These are phyloP conservation scores for Semnopithecus entellus DNA, from an alignment of 2,113 vertebrate species.

Conservation along the genomic window DNA sequence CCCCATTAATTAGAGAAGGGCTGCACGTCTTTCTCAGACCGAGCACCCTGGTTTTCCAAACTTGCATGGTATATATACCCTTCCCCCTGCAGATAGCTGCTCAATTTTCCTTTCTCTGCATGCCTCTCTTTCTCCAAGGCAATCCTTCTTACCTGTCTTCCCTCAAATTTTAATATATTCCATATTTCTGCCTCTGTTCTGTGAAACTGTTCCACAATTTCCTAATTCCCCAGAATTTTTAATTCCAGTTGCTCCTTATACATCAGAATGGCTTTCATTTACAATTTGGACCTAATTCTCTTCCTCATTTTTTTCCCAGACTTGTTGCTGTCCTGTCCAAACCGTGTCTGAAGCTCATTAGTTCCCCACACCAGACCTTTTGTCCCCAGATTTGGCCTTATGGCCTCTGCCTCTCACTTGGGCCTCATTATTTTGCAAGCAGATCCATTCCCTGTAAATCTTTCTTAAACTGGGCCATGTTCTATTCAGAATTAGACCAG, in stretches of 20 bases:
- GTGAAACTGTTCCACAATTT: background rate
- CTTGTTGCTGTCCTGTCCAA: background rate
- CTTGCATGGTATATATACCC: background rate
- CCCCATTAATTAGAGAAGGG: background rate
- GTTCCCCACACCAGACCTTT: background rate
- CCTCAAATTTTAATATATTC: background rate
- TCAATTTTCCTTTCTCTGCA: background rate
- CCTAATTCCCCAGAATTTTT: background rate
- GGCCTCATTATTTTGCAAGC: slow-evolving; percentile 41
- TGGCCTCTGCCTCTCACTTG: background rate
- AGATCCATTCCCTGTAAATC: background rate
- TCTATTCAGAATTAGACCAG: background rate
- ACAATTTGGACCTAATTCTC: background rate
- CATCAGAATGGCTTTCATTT: background rate
- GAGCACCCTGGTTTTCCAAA: background rate
- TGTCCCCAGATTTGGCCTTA: slow-evolving; percentile 40
- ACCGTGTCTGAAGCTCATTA: background rate
- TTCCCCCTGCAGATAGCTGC: background rate
- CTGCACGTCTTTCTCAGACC: background rate
- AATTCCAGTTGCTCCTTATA: background rate
- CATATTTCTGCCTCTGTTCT: background rate
- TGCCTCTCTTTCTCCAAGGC: background rate
- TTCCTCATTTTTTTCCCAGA: background rate
- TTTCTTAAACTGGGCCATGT: background rate
- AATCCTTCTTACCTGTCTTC: background rate